These are phyloP conservation scores for Archilochus colubris DNA, from an alignment of 2,113 vertebrate species.

Conservation along the genomic window DNA sequence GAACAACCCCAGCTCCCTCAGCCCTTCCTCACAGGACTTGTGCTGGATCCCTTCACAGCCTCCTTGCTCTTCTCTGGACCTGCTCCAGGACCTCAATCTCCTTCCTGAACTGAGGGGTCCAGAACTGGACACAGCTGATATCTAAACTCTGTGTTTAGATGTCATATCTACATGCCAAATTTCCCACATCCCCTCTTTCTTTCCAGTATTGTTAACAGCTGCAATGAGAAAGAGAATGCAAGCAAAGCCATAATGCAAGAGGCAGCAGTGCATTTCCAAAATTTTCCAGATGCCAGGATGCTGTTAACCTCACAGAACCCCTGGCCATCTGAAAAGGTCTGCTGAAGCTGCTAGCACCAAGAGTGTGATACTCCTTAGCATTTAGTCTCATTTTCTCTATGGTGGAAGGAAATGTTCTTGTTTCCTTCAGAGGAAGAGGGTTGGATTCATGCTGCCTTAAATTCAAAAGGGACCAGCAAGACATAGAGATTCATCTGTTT, in stretches of 20 bases:
- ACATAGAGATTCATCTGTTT: not conserved
- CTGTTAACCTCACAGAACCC: not conserved
- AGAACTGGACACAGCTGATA: too few relatives aligned
- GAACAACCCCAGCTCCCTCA: too few relatives aligned
- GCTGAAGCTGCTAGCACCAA: not conserved
- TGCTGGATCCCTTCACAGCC: too few relatives aligned
- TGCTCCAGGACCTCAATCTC: too few relatives aligned
- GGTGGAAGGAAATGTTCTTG: not conserved
- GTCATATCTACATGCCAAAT: not conserved
- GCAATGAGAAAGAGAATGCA: not conserved
- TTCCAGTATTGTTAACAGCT: fast-evolving
- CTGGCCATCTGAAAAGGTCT: not conserved
- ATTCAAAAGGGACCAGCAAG: not conserved
- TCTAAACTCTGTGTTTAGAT: not conserved
- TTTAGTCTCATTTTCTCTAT: not conserved
- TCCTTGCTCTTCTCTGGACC: too few relatives aligned
- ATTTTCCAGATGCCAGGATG: not conserved
- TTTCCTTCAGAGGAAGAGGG: not conserved
- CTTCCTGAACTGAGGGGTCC: too few relatives aligned
- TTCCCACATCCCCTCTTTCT: not conserved
- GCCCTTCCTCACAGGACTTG: too few relatives aligned
- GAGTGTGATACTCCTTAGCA: not conserved
- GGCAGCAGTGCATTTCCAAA: not conserved
- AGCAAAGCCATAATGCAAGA: not conserved
- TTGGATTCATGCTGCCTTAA: not conserved